Percentiles rank a stretch among this genome's conserved stretches.
Conservation (phyloP, 2,797 vertebrate genomes). For the Phrynocephalus guinanensis region DNA sequence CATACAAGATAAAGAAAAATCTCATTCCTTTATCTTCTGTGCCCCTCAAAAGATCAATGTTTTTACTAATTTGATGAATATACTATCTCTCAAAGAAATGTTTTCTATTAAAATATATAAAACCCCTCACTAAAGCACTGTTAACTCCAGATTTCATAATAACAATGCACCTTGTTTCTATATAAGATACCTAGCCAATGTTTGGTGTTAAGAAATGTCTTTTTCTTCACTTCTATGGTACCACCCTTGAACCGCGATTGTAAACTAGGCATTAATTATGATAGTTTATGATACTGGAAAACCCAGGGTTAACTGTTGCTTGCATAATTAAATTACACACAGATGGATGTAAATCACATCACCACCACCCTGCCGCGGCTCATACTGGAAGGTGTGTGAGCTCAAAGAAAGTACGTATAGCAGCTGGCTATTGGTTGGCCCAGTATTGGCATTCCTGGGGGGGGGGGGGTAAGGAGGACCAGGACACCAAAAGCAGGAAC, state of each 20-base stretch:
- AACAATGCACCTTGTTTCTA: background rate
- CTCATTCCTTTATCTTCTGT: conserved; percentile 13
- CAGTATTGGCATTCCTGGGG: background rate
- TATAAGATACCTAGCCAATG: background rate
- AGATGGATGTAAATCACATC: background rate
- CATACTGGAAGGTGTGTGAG: background rate
- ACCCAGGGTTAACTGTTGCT: background rate
- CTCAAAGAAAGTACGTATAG: background rate
- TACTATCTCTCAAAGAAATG: conserved; percentile 19
- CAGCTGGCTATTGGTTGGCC: background rate
- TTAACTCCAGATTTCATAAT: background rate
- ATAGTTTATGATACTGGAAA: conserved; percentile 15
- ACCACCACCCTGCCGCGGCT: background rate
- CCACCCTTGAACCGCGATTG: conserved; percentile 29
- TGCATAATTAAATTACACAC: background rate
- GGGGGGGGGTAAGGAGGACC: background rate
- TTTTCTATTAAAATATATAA: background rate
- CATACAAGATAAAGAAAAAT: conserved; percentile 49
- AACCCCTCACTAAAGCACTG: background rate
- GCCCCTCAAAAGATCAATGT: conserved; percentile 36
- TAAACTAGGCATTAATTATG: conserved; percentile 14
- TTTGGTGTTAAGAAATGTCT: conserved; percentile 1
- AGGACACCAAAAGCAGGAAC: background rate
- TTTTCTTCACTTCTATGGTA: background rate
- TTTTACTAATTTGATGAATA: conserved; percentile 26